These are phyloP conservation scores for Drosophila diplacantha DNA, from an alignment of 2,888 invertebrate genomes.

Conservation along the genomic window DNA sequence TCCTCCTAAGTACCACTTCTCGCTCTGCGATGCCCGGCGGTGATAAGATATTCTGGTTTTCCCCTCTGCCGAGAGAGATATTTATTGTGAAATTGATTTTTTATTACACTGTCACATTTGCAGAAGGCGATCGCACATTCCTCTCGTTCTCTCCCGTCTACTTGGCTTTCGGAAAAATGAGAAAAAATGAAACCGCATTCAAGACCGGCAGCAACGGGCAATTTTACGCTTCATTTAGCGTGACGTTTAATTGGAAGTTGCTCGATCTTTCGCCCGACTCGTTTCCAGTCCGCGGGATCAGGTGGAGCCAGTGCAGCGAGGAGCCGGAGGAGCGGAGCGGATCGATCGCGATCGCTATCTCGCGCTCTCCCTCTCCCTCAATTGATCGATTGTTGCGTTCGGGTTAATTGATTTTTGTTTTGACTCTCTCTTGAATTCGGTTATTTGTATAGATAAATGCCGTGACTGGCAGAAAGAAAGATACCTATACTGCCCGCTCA, in stretches of 20 bases:
- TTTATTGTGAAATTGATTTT: slow-evolving; percentile 74
- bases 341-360: slow-evolving; percentile 27
- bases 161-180: not conserved
- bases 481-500: slow-evolving; percentile 47
- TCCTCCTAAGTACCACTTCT: slow-evolving; percentile 69
- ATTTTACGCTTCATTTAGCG: slow-evolving; percentile 73
- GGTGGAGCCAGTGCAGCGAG: slow-evolving; percentile 24
- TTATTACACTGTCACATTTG: slow-evolving; percentile 74
- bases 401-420: slow-evolving; percentile 68
- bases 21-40: slow-evolving; percentile 63
- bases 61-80: slow-evolving; percentile 44
- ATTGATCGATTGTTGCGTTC: slow-evolving; percentile 64
- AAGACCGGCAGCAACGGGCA: slow-evolving; percentile 72
- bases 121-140: slow-evolving; percentile 62
- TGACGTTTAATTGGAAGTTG: slow-evolving; percentile 72
- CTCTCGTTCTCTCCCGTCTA: slow-evolving; percentile 13
- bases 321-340: not conserved
- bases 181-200: slow-evolving; percentile 38
- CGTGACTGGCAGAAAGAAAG: slow-evolving; percentile 47
- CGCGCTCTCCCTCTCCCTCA: slow-evolving; percentile 25
- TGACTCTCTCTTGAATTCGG: slow-evolving; percentile 48
- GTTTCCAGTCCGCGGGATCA: slow-evolving; percentile 26
- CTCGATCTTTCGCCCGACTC: slow-evolving; percentile 37
- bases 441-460: slow-evolving; percentile 27
- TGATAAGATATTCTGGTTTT: slow-evolving; percentile 72